Base-by-base conservation (phyloP, 1,140 invertebrate genomes). In the Anthonomus grandis region DNA sequence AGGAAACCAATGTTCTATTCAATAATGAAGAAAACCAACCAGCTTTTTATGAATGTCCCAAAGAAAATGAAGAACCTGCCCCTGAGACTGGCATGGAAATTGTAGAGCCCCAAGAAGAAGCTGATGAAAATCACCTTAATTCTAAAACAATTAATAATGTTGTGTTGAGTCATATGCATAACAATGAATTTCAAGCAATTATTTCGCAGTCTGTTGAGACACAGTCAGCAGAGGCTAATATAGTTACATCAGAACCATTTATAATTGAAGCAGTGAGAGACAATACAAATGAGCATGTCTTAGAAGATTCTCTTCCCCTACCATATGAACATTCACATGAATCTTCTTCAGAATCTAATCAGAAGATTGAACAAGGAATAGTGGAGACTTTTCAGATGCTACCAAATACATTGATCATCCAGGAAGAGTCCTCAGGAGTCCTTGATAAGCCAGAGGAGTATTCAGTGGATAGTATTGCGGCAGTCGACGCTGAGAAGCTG, bases 341-440 rank as follows among this genome's bases (percentile, higher is more conserved):
- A 25, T 21, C 12, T 17, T 31, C 2, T 31, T 10, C 25, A 48
- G 36, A 42, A n/a, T 17, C 41, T 49, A 9, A 9, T 41, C 47
- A 52, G 37, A 54, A 42, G 19, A 53, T 58, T 5, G 50, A 54
- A 47, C 41, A 57, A 18, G 22, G 44, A 38, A 19, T 49, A 25
- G 17, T 57, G 39, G 48, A 66, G 17, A 51, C 62, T 10, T 70
- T 69, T 59, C 60, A 60, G 18, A 66, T 68, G 31, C 47, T 74
- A 45, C 72, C 72, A 1, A 74, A 70, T 52, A 65, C 69, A 4
- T 44, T 74, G 27, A 74, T 73, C 47, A 49, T 74, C 12, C 72
- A 72, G 34, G 68, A 74, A 44, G 68, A 72, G 46, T n/a, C n/a
- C n/a, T 68, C 71, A 2, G 64, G 68, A 15, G 56, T 65, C 27